Evolutionary conservation across 2,888 invertebrate genomes (phyloP).

Genomic region (Malthinus seriepunctatus): DNA sequence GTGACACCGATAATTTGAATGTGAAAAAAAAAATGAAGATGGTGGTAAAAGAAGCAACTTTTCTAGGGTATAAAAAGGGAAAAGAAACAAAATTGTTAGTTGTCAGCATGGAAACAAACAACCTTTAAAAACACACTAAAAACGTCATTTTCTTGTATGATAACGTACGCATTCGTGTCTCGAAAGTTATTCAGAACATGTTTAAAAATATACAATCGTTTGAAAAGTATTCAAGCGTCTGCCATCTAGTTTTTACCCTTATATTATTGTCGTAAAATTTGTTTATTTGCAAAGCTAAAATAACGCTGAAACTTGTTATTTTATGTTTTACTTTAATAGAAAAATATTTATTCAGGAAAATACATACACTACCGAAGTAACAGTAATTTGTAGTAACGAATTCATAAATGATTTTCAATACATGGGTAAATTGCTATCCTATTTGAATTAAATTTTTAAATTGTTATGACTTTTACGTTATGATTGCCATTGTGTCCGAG

Average conservation of each 20-base stretch:
- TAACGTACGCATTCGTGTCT: conserved; percentile 7
- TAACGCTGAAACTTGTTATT: not conserved
- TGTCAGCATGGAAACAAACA: conserved; percentile 7
- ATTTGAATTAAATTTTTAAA: too few species aligned
- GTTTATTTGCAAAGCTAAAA: conserved; percentile 6
- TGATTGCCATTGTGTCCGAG: too few species aligned
- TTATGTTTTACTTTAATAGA: not conserved
- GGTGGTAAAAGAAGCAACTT: too few species aligned
- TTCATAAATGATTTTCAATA: too few species aligned
- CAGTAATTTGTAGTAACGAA: too few species aligned
- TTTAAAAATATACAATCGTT: conserved; percentile 6
- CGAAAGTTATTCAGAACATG: conserved; percentile 5
- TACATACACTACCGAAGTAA: too few species aligned
- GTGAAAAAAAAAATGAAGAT: not conserved
- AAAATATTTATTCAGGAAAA: too few species aligned
- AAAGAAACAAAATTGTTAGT: conserved; percentile 4
- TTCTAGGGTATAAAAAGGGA: not conserved
- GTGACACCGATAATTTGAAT: conserved; percentile 2
- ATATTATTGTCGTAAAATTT: conserved; percentile 2
- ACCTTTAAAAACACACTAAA: conserved; percentile 7
- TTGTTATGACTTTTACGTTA: too few species aligned
- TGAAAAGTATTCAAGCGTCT: not conserved
- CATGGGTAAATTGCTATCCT: too few species aligned
- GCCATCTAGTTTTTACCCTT: conserved; percentile 4
- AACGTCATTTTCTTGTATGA: conserved; percentile 6